Evolutionary conservation across 64 coral and sea anemone genomes (phyloP).

Genomic region (Anthopleura sola): DNA sequence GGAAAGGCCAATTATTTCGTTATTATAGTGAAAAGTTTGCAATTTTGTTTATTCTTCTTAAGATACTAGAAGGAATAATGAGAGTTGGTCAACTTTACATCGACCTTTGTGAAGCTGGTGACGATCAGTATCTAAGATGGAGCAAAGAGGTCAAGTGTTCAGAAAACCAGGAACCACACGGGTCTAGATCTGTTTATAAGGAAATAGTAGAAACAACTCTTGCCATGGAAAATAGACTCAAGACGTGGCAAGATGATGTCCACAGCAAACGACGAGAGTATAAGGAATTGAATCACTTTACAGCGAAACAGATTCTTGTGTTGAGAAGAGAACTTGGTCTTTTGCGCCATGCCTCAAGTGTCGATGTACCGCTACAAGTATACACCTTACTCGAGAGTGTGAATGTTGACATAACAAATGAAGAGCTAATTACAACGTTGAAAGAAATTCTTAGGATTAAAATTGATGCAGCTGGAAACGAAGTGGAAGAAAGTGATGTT

Average conservation of each 20-base stretch:
- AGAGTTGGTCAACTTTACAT: slow-evolving; percentile 55
- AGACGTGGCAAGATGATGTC: slow-evolving; percentile 40
- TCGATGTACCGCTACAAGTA: slow-evolving; percentile 34
- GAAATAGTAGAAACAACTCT: slow-evolving; percentile 29
- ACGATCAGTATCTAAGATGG: slow-evolving; percentile 56
- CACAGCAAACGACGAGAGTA: slow-evolving; percentile 20
- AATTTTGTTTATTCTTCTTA: background rate
- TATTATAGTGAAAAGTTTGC: background rate
- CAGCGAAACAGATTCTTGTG: slow-evolving; percentile 57
- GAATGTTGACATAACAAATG: background rate
- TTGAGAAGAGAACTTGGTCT: slow-evolving; percentile 49
- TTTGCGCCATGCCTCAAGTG: background rate
- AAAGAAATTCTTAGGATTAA: background rate
- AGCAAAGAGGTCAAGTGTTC: slow-evolving; percentile 36
- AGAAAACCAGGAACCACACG: background rate
- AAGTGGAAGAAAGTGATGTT: background rate
- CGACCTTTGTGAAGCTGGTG: slow-evolving; percentile 63
- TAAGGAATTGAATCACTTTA: slow-evolving; percentile 60
- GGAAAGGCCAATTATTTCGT: too few relatives aligned
- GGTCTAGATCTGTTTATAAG: slow-evolving; percentile 20
- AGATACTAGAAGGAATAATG: slow-evolving; percentile 72
- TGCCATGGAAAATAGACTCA: slow-evolving; percentile 34
- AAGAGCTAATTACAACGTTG: slow-evolving; percentile 7
- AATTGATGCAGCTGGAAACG: too few relatives aligned
- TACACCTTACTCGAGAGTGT: slow-evolving; percentile 64